phyloP scores from a whole-genome alignment of 2,113 vertebrate species.

The Circaetus gallicus region DNA sequence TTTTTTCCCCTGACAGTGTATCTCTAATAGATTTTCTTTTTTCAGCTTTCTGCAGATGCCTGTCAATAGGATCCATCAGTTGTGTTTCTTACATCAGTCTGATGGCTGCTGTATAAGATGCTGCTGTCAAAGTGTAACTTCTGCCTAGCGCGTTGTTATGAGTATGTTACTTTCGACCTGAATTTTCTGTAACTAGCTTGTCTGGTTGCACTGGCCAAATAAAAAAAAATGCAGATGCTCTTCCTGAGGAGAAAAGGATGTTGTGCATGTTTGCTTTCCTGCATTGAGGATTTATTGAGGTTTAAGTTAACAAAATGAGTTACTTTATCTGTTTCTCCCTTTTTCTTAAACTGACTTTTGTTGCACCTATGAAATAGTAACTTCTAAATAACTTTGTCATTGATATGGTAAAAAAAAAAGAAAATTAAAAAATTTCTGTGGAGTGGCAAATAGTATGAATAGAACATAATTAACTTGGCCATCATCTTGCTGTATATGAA shows the following conservation, averaged over 20 bases:
- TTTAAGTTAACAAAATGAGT: neutral
- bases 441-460: neutral
- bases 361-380: neutral
- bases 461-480: neutral
- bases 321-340: neutral
- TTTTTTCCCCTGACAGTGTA: neutral
- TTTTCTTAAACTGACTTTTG: neutral
- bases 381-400: neutral
- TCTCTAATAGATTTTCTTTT: neutral
- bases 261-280: neutral
- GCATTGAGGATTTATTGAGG: neutral
- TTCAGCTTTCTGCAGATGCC: neutral
- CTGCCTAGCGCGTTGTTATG: rapidly evolving
- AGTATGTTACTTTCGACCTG: neutral
- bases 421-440: neutral
- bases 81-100: neutral
- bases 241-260: neutral
- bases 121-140: neutral
- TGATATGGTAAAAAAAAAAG: neutral
- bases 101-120: neutral
- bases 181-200: neutral
- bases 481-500: neutral
- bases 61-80: neutral
- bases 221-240: rapidly evolving
- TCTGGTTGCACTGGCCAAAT: neutral